Evolutionary conservation across 2,797 vertebrate species (phyloP).

Genomic region (Parauchenoglanis punctatus): DNA sequence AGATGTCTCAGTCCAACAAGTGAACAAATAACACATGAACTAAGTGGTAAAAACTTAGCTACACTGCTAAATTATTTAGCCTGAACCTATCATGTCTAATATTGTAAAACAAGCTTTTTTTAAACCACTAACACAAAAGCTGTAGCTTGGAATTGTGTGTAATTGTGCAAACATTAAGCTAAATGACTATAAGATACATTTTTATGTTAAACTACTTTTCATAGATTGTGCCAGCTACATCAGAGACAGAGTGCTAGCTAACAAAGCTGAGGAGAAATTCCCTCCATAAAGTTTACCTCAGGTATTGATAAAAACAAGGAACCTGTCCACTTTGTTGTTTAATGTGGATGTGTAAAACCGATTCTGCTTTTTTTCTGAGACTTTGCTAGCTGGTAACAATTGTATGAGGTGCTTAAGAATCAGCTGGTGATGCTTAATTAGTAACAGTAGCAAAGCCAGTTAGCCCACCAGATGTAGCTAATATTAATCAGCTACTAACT

Average conservation of each 20-base stretch:
- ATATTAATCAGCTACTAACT: background rate
- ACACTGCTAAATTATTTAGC: background rate
- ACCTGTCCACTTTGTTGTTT: background rate
- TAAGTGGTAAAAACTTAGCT: background rate
- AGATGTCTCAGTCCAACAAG: background rate
- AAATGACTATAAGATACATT: background rate
- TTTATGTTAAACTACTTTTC: background rate
- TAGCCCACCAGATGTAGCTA: background rate
- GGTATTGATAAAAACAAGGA: background rate
- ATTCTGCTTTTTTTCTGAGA: background rate
- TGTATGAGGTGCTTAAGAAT: background rate
- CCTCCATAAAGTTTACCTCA: background rate
- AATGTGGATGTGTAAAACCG: background rate
- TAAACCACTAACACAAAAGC: background rate
- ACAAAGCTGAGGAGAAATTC: background rate
- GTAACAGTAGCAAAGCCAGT: background rate
- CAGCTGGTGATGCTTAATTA: background rate
- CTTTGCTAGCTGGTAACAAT: background rate
- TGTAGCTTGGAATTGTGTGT: background rate
- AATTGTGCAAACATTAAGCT: background rate
- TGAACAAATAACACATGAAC: background rate
- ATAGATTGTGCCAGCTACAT: background rate
- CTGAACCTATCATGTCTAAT: background rate
- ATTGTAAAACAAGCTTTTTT: background rate
- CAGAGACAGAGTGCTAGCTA: background rate